Base-by-base conservation (phyloP, 2,888 invertebrate species). In the Drosophila aldrichi region DNA sequence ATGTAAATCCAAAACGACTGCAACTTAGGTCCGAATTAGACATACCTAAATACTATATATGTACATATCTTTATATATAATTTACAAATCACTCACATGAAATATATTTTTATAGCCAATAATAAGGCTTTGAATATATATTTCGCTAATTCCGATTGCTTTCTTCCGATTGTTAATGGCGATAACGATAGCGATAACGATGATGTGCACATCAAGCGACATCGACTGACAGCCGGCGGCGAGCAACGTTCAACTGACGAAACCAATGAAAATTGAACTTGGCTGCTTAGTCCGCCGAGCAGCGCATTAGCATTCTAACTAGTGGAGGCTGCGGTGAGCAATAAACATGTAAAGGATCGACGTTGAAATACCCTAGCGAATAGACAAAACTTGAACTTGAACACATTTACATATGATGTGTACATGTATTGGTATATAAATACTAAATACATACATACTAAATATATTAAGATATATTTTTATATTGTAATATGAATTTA, bases 141-240 rank as follows among this genome's bases (percentile, higher is more conserved):
- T 34, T 18, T n/a, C n/a, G 36, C n/a, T 29, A 46, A 20, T 22
- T 25, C 3, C 32, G 29, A 44, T n/a, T 51, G 51, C 16, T 43
- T 12, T 20, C 20, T 12, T 43, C 18, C 18, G 38, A 54, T 54
- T 40, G n/a, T 1, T 10, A 18, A 18, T 7, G 2, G 6, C 29
- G 29, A n/a, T 25, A 10, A 41, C 66, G 54, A 67, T 41, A 38
- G 12, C 41, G 55, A 67, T 59, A 36, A 16, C 25, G 38, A 62
- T 52, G 48, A 38, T 29, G 34, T 44, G 32, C 20, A 29, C 43
- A 46, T 59, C 49, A 58, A 66, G 70, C 82, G 70, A 25, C 67
- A 62, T 63, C 70, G 74, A 76, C 36, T 44, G 56, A 18, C 70
- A 46, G 63, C 66, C 65, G 78, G 70, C 69, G 68, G 44, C 52